Evolutionary conservation across 1,140 invertebrate species (phyloP).

Genomic region (Acyrthosiphon pisum): DNA sequence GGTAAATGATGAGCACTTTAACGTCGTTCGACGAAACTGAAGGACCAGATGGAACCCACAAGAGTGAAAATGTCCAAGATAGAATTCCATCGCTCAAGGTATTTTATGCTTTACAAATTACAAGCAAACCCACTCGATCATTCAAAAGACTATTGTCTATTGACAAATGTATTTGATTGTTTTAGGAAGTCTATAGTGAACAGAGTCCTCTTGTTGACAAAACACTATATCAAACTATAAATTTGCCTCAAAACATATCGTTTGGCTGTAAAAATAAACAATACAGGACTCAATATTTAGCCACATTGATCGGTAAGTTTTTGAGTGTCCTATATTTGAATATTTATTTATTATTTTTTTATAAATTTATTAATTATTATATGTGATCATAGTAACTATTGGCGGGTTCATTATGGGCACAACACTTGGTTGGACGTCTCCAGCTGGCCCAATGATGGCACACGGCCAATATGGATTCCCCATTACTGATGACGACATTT

Average conservation of each 20-base stretch:
- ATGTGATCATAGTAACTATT: conserved; percentile 61
- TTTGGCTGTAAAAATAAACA: conserved; percentile 40
- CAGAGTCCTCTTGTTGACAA: conserved; percentile 31
- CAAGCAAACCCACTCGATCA: not conserved
- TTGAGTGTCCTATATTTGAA: not conserved
- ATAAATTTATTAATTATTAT: not conserved
- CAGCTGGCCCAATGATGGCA: conserved; percentile 69
- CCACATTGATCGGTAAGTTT: conserved; percentile 59
- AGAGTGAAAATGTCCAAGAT: not conserved
- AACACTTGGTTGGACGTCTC: conserved; percentile 81
- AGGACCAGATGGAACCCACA: not conserved
- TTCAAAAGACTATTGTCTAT: not conserved
- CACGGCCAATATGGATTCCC: conserved; percentile 67
- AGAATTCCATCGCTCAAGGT: not conserved
- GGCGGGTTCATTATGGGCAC: conserved; percentile 79
- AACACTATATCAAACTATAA: conserved; percentile 47
- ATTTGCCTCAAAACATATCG: conserved; percentile 57
- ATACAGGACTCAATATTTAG: conserved; percentile 59
- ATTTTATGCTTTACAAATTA: not conserved
- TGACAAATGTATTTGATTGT: not conserved
- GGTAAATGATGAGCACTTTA: not conserved
- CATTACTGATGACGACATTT: conserved; percentile 67
- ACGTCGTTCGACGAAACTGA: not conserved
- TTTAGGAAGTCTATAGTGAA: not conserved
- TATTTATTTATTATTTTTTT: not conserved